Conservation (phyloP, 2,797 vertebrate genomes). For the Anguilla obscura region DNA sequence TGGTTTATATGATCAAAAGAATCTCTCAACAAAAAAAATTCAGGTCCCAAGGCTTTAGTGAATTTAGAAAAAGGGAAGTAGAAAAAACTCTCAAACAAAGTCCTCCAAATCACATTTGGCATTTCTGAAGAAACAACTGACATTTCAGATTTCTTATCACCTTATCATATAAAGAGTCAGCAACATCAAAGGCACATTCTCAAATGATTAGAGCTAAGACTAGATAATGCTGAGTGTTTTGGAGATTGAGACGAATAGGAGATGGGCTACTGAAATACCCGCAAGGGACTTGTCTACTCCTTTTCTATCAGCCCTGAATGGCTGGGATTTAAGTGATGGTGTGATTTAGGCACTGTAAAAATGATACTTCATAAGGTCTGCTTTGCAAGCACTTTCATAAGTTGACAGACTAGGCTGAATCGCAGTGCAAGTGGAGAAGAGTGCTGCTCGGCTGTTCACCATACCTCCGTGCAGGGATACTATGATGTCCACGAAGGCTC, state of each 20-base stretch:
- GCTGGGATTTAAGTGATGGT: no score
- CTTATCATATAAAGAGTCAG: not conserved
- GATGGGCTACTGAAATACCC: not conserved
- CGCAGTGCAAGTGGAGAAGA: not conserved
- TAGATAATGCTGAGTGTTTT: not conserved
- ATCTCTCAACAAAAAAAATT: not conserved
- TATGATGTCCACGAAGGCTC: slow-evolving; percentile 74
- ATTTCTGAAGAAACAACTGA: not conserved
- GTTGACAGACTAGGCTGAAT: not conserved
- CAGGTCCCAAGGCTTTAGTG: not conserved
- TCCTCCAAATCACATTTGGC: not conserved
- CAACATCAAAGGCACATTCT: not conserved
- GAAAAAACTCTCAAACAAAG: not conserved
- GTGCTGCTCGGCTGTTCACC: not conserved
- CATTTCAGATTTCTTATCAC: not conserved
- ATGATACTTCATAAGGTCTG: not conserved
- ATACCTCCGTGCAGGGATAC: slow-evolving; percentile 79
- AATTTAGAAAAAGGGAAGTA: not conserved
- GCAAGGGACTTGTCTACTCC: not conserved
- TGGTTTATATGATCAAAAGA: not conserved
- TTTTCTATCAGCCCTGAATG: not conserved
- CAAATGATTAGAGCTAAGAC: not conserved
- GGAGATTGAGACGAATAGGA: not conserved
- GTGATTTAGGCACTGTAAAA: slow-evolving; percentile 1
- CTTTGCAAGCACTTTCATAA: slow-evolving; percentile 3